Percentiles rank a stretch among this genome's conserved stretches.
phyloP scores from a whole-genome alignment of 2,888 invertebrate genomes.

The Drosophila colorata region DNA sequence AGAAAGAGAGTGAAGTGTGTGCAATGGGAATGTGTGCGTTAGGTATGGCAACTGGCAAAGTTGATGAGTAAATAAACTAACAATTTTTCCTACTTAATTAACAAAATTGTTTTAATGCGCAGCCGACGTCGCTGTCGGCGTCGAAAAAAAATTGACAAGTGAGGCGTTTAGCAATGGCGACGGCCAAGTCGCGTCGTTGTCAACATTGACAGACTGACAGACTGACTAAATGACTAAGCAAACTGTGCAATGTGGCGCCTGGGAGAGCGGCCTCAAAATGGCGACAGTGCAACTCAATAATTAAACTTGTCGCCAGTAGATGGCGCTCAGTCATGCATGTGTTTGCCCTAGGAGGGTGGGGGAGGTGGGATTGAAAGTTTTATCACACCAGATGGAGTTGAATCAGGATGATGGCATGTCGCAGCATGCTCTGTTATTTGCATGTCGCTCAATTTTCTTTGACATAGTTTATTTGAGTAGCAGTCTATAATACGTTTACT shows the following conservation, averaged over 20 bases:
- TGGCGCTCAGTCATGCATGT: conserved; percentile 28
- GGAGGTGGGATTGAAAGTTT: conserved; percentile 16
- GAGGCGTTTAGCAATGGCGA: conserved; percentile 55
- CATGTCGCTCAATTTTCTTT: conserved; percentile 10
- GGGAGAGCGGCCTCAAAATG: conserved; percentile 34
- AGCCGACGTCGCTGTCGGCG: conserved; percentile 20
- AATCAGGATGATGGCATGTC: conserved; percentile 25
- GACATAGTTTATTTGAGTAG: conserved; percentile 4
- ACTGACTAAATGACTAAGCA: conserved; percentile 72
- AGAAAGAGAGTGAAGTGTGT: conserved; percentile 12
- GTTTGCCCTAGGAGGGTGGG: not conserved
- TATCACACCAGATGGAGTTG: conserved; percentile 13
- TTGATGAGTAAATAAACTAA: conserved; percentile 79
- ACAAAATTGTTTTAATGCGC: conserved; percentile 79
- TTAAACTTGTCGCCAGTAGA: conserved; percentile 62
- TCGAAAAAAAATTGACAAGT: conserved; percentile 53
- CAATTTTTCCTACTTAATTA: conserved; percentile 80
- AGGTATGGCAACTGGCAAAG: conserved; percentile 66
- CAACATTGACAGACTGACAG: conserved; percentile 56
- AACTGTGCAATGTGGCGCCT: conserved; percentile 42
- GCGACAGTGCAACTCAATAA: conserved; percentile 59
- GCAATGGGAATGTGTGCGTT: conserved; percentile 35
- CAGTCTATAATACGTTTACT: not conserved
- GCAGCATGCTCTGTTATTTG: conserved; percentile 13
- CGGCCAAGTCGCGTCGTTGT: conserved; percentile 34